phyloP scores from a whole-genome alignment of 2,888 invertebrate genomes.

The Cryptocephalus moraei region DNA sequence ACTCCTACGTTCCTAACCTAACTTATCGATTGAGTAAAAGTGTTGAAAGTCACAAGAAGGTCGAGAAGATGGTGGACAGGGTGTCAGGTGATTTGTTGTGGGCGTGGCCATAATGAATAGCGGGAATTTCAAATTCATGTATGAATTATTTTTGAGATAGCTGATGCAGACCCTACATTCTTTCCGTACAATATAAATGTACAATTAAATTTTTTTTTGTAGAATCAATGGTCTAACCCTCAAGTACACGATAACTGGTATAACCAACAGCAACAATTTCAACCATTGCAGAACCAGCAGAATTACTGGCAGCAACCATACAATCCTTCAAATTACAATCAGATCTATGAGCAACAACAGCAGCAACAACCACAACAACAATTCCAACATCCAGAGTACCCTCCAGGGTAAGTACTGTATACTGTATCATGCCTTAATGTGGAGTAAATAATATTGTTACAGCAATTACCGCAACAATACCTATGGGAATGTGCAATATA shows the following conservation, averaged over 20 bases:
- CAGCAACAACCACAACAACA: conserved; percentile 14
- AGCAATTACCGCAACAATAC: conserved; percentile 1
- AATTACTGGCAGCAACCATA: background rate
- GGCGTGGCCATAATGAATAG: too few relatives aligned
- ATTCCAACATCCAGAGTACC: conserved; percentile 1
- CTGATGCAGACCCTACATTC: too few relatives aligned
- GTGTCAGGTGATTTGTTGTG: too few relatives aligned
- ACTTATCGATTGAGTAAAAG: too few relatives aligned
- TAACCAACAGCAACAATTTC: background rate
- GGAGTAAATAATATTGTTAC: background rate
- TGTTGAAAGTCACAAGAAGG: too few relatives aligned
- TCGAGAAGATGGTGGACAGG: too few relatives aligned
- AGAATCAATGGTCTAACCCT: background rate
- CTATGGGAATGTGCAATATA: background rate
- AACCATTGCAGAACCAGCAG: background rate
- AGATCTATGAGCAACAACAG: background rate
- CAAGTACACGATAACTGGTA: background rate
- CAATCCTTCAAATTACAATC: background rate
- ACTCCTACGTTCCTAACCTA: too few relatives aligned
- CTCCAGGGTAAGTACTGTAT: background rate
- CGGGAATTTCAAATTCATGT: too few relatives aligned
- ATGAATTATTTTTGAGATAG: too few relatives aligned
- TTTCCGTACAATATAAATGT: too few relatives aligned
- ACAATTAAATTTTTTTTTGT: background rate
- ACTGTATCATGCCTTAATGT: background rate